Base-by-base conservation (phyloP, 2,113 vertebrate genomes). In the Passer montanus region DNA sequence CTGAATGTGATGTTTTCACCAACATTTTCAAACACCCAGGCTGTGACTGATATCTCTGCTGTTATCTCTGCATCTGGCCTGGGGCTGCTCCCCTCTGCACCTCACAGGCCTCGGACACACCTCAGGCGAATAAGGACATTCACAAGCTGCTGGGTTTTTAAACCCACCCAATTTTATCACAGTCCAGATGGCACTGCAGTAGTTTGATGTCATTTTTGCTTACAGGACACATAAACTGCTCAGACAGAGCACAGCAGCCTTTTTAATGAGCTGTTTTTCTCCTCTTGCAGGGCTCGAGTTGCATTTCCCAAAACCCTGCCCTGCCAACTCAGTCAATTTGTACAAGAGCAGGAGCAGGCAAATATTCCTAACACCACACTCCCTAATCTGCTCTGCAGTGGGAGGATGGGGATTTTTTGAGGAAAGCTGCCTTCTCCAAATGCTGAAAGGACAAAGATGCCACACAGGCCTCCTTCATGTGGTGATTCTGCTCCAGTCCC, bases 81-180 rank as follows among this genome's bases (percentile, higher is more conserved):
- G 44, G 39, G 35, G 69, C 89, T 78, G 91, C 53, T 86, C 50
- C 37, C n/a, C 62, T 88, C 53, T 74, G 50, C 33, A 39, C 8
- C 56, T 72, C 89, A 15, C 52, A 58, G 27, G 30, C 37, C 68
- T 47, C 1, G 2, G 39, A 63, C 80, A 90, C 44, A 49, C 31
- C 55, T 87, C 47, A 60, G 56, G 47, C 74, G 49, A 74, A 11
- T 5, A 30, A 59, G 60, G 27, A 50, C 35, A 41, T 47, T 64
- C 39, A 46, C 23, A 52, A n/a, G 35, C 63, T 56, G 35, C 37
- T 37, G 12, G 15, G 5, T 26, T 94, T 91, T 87, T 13, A 68
- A 90, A 76, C 81, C 92, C 69, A 60, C 20, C 39, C 55, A 44
- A 18, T 81, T 89, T 90, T 77, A 89, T 59, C 59, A 77, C 39